Percentiles rank a stretch among this genome's conserved stretches.
Conservation (phyloP, 2,888 invertebrate species). For the Aspidiotus rigidus region DNA sequence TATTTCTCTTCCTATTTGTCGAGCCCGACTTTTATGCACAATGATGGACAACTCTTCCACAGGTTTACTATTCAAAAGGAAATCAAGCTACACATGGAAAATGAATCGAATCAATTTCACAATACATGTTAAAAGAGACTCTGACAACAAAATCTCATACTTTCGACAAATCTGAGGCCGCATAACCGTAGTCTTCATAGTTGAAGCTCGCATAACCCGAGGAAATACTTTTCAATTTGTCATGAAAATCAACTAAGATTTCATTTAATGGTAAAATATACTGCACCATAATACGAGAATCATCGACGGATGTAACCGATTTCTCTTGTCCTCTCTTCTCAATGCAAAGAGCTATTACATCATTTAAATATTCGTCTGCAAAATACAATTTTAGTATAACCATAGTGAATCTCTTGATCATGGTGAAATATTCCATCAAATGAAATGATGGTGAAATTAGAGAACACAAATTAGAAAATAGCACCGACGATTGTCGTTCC, state of each 20-base stretch:
- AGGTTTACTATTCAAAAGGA: slow-evolving; percentile 65
- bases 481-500: too few species aligned
- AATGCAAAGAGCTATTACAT: slow-evolving; percentile 50
- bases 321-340: slow-evolving; percentile 64
- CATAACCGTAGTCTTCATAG: slow-evolving; percentile 80
- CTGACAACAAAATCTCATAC: slow-evolving; percentile 48
- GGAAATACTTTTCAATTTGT: slow-evolving; percentile 74
- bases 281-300: slow-evolving; percentile 68
- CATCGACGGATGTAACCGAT: slow-evolving; percentile 68
- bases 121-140: neutral
- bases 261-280: slow-evolving; percentile 83
- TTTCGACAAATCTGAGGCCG: slow-evolving; percentile 65
- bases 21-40: slow-evolving; percentile 62
- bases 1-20: slow-evolving; percentile 56
- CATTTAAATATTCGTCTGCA: slow-evolving; percentile 35
- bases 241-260: slow-evolving; percentile 91
- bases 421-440: neutral
- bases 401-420: neutral
- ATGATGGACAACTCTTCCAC: slow-evolving; percentile 80
- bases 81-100: slow-evolving; percentile 53
- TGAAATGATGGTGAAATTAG: neutral
- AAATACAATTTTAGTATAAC: neutral
- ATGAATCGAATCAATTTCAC: neutral
- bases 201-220: slow-evolving; percentile 95
- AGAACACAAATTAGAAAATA: neutral